Percentiles rank a stretch among this genome's conserved stretches.
Conservation (phyloP, 2,888 invertebrate genomes). For the Nymphalis c-album region DNA sequence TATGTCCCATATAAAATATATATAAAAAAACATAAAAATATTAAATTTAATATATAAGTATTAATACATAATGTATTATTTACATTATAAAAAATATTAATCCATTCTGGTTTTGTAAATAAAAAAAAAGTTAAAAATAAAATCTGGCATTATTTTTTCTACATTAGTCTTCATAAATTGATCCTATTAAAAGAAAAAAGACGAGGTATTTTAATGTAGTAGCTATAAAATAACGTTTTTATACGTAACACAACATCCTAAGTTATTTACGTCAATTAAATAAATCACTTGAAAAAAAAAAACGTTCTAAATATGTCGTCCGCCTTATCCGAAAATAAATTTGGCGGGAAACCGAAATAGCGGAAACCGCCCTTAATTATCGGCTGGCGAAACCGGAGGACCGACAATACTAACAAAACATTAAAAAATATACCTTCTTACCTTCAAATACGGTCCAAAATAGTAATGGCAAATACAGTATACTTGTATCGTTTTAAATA, state of each 20-base stretch:
- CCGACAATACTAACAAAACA: constrained; percentile 24
- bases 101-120: too few species aligned
- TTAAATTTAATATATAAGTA: too few species aligned
- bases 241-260: neutral
- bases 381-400: constrained; percentile 37
- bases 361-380: constrained; percentile 70
- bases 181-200: too few species aligned
- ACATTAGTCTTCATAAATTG: too few species aligned
- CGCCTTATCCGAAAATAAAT: constrained; percentile 44
- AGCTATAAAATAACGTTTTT: too few species aligned
- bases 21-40: too few species aligned
- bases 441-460: constrained; percentile 20
- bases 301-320: constrained; percentile 26
- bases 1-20: too few species aligned
- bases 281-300: constrained; percentile 23
- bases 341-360: constrained; percentile 73
- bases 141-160: too few species aligned
- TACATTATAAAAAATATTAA: too few species aligned
- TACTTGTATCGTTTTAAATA: constrained; percentile 43
- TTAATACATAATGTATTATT: too few species aligned
- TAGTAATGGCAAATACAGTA: rapidly evolving
- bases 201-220: too few species aligned
- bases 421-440: constrained; percentile 23
- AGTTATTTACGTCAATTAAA: constrained; percentile 11
- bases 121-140: too few species aligned